phyloP scores from a whole-genome alignment of 2,797 vertebrate species.

The Carduelis carduelis region DNA sequence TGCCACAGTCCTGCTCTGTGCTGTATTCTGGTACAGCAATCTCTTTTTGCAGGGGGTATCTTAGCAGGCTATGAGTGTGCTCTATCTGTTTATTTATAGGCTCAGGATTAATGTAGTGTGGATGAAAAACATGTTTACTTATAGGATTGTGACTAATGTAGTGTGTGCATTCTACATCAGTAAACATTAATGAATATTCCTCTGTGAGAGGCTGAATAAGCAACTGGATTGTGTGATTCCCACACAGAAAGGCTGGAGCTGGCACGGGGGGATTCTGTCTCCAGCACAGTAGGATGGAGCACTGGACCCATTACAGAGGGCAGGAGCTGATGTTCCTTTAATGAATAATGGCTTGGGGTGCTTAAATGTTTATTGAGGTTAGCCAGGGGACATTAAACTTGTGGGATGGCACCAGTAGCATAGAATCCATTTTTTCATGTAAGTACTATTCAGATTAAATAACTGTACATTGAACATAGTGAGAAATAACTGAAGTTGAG shows the following conservation, averaged over 20 bases:
- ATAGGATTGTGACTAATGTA: conserved; percentile 61
- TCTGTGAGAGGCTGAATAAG: not conserved
- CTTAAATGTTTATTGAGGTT: not conserved
- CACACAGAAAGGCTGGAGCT: not conserved
- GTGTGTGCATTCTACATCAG: conserved; percentile 52
- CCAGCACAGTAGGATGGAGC: not conserved
- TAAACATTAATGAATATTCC: conserved; percentile 53
- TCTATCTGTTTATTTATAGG: conserved; percentile 54
- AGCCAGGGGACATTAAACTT: not conserved
- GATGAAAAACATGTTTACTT: conserved; percentile 59
- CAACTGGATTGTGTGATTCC: not conserved
- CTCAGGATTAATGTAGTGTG: conserved; percentile 59
- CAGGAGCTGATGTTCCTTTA: not conserved
- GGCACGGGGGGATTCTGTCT: not conserved
- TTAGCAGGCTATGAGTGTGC: not conserved
- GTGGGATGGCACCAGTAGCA: not conserved
- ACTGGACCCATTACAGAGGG: not conserved
- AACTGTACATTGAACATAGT: not conserved
- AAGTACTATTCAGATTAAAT: not conserved
- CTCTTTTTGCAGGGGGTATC: not conserved
- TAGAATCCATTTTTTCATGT: not conserved
- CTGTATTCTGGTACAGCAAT: not conserved
- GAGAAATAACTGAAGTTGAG: not conserved
- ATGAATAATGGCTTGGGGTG: not conserved
- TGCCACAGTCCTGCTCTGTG: not conserved